Base-by-base conservation (phyloP, 2,888 invertebrate genomes). In the Abrostola triplasia region DNA sequence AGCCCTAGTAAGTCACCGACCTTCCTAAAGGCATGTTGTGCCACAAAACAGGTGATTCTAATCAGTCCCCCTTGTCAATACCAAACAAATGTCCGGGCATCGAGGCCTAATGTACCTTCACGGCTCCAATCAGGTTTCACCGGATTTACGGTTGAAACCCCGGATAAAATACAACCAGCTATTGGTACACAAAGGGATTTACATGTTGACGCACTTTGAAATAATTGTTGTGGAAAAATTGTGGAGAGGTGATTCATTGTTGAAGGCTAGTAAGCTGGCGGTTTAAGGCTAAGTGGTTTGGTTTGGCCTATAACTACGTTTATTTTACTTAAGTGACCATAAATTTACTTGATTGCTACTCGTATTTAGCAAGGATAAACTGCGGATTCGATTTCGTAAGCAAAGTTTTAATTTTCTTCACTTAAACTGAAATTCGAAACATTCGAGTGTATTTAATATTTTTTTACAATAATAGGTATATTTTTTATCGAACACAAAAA, bases 61-160 rank as follows among this genome's bases (percentile, higher is more conserved):
- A 76, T 76, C 79, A 68, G 65, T 65, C 49, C 24, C 56, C 24
- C 67, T 71, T 79, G 73, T 67, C 74, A 49, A 47, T 64, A 42
- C 53, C 67, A 66, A 72, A 75, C 77, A 72, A 73, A 82, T 76
- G 76, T 67, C 54, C 57, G 51, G 64, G 60, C 49, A 48, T 53
- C 58, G 60, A 49, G 69, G 65, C 66, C 61, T 61, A 80, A 67
- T 76, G 59, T 51, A 58, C 38, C 70, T 50, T 42, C 73, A 62
- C 41, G 74, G 66, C 75, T 72, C 77, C 81, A 84, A 86, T 86
- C 85, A 83, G 77, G 73, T 59, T 65, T 60, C 57, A 38, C 64
- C 62, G 76, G 76, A 86, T 86, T 86, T 84, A 87, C 79, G 80
- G 73, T 65, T 76, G 73, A 78, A 77, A 70, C 76, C 62, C 70